phyloP scores from a whole-genome alignment of 1,140 invertebrate species.

The Heterodera schachtii region DNA sequence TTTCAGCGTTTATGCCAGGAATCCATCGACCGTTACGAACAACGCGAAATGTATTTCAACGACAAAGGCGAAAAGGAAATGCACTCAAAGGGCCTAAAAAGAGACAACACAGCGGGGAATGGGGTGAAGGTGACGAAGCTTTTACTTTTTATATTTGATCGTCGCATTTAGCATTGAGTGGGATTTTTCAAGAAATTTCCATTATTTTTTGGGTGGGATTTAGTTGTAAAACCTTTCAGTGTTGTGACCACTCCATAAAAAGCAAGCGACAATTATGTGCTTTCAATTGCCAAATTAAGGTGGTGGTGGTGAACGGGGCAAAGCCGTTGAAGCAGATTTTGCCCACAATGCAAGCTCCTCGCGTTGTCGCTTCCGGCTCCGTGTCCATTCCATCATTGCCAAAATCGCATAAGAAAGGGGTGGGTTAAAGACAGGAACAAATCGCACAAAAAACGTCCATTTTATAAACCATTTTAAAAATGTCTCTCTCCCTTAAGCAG shows the following conservation, averaged over 20 bases:
- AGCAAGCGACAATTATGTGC: not conserved
- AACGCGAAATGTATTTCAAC: not conserved
- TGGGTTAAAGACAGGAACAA: too few species aligned
- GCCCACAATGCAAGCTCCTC: not conserved
- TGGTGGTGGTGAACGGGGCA: not conserved
- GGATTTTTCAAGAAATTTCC: too few species aligned
- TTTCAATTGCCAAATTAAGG: not conserved
- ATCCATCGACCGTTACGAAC: slow-evolving; percentile 2
- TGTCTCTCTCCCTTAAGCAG: too few species aligned
- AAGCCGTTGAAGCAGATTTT: not conserved
- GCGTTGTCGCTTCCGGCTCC: not conserved
- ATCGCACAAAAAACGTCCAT: too few species aligned
- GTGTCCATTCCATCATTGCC: not conserved
- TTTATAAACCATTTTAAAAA: too few species aligned
- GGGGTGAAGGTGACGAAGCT: not conserved
- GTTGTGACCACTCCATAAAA: too few species aligned
- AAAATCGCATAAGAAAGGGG: not conserved
- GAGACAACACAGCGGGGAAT: not conserved
- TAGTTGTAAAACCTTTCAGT: too few species aligned
- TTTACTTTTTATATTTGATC: not conserved
- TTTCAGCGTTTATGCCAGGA: slow-evolving; percentile 4
- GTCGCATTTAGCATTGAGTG: too few species aligned
- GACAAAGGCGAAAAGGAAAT: not conserved
- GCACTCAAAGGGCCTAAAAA: not conserved
- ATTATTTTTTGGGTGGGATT: too few species aligned